Evolutionary conservation across 2,797 vertebrate species (phyloP), one percentile per base, ranked within the genome.

Genomic region (Macrochelys suwanniensis): DNA sequence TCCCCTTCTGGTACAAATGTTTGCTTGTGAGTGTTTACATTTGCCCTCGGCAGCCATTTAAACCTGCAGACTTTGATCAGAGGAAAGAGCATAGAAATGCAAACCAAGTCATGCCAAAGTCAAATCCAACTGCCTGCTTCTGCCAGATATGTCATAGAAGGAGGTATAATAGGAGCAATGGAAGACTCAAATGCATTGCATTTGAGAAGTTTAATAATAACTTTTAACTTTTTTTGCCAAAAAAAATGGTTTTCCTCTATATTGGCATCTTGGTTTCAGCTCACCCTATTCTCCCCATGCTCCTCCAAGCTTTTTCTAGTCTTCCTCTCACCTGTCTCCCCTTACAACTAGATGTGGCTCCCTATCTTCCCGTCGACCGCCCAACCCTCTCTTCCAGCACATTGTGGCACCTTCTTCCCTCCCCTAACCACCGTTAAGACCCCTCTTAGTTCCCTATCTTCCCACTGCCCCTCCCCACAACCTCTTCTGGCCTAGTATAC

Each of bases 11-110:
- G 61, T 59, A 59, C 56, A 65, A 16, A n/a, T n/a, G 26, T 17
- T 65, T 65, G 31, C 61, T 7, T n/a, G 15, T n/a, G 31, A 8
- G 61, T n/a, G 61, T 65, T 65, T 65, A 65, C 33, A n/a, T 65
- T 65, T 33, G 19, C 42, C 42, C n/a, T 65, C 0, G 0, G 23
- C 31, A 87, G 87, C 21, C 8, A 57, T 3, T 1, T 28, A 7
- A n/a, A 4, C 21, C 42, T 94, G 19, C 26, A 53, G 33, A 5
- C 2, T 37, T 51, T 78, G n/a, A 82, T n/a, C 15, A 25, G 1
- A 0, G 0, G 17, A 3, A 2, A 81, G 33, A 91, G 33, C 87
- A 92, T 47, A 21, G 7, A 89, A 88, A n/a, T n/a, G 7, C 33
- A 65, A 65, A 6, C 16, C 7, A n/a, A 65, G 61, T 7, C 59